Base-by-base conservation (phyloP, 2,888 invertebrate genomes). In the Punctoribates punctum region DNA sequence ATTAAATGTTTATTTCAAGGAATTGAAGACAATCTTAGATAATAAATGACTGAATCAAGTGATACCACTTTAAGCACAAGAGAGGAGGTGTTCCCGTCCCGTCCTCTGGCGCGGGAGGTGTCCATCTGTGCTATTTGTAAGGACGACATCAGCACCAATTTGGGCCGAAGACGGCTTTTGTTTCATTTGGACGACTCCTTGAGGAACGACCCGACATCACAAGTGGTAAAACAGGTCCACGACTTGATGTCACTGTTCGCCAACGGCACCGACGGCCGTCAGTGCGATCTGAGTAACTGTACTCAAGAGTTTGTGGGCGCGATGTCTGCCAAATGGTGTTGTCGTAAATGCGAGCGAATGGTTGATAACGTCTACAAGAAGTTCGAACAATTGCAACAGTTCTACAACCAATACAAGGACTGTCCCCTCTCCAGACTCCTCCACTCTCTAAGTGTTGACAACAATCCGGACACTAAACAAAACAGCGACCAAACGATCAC, bases 81-180 rank as follows among this genome's bases (percentile, higher is more conserved):
- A 34, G 34, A 34, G 4, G 34, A 34, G 34, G 8, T 34, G 34
- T n/a, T n/a, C n/a, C 34, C 34, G 34, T 6, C 5, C 8, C 34
- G 34, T 4, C 34, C 34, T 6, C 34, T 34, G 34, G 4, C 34
- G 34, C 34, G 51, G 20, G 51, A 51, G 20, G 51, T 51, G 4
- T 51, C 51, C 13, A 51, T 51, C 13, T 51, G 51, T 51, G 51
- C 51, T 5, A 20, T 51, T 51, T 51, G 51, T 51, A 51, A 51
- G 51, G 51, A 51, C 51, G 51, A 51, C 13, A 51, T 51, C 51
- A 51, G 51, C 51, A 51, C 51, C 13, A 51, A 51, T 51, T 51
- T 51, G 20, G 51, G 51, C 4, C 51, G 51, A 51, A 51, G 51
- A 51, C 4, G 51, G 20, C 17, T 51, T 51, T 51, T 51, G 20